Base-by-base conservation (phyloP, 1,140 invertebrate species). In the Rhopalosiphum maidis region DNA sequence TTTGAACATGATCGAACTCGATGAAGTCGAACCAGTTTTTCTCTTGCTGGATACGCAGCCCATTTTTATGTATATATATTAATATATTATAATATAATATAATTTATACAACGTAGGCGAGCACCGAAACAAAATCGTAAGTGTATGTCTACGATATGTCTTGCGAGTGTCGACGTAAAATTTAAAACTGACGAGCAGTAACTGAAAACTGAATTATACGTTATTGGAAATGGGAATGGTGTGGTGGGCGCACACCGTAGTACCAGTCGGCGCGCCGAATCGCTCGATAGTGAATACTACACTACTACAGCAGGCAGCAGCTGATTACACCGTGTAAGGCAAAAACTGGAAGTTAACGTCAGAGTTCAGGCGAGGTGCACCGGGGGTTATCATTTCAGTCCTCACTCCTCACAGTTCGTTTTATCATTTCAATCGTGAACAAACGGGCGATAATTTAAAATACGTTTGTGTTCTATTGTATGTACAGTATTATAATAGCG, bases 1-100 rank as follows among this genome's bases (percentile, higher is more conserved):
- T 91, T 91, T 91, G 60, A 91, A 91, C 21, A n/a, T 77, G 5
- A n/a, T 1, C 15, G 60, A 77, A 77, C 15, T 68, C 18, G 89
- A 43, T 4, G 60, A n/a, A 77, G 11, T 68, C 18, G 89, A 43
- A 41, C 55, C 23, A 60, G 30, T n/a, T 91, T 48, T 91, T 46
- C 30, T 91, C 41, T 48, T 91, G 60, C 90, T 82, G 68, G 77
- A 91, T 82, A 91, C 43, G 48, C 90, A 68, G 21, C 90, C 90
- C 90, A 91, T 91, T 85, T 77, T 77, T n/a, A 18, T 30, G 30
- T 77, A 35, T n/a, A 11, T 77, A 18, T 18, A 77, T n/a, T n/a
- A 77, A 35, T 6, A 30, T n/a, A 68, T 30, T n/a, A 68, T 15
- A n/a, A 68, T n/a, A n/a, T 30, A 68, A 68, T 68, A 68, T 30